Evolutionary conservation across 2,888 invertebrate genomes (phyloP).

Genomic region (Parochlus steinenii): DNA sequence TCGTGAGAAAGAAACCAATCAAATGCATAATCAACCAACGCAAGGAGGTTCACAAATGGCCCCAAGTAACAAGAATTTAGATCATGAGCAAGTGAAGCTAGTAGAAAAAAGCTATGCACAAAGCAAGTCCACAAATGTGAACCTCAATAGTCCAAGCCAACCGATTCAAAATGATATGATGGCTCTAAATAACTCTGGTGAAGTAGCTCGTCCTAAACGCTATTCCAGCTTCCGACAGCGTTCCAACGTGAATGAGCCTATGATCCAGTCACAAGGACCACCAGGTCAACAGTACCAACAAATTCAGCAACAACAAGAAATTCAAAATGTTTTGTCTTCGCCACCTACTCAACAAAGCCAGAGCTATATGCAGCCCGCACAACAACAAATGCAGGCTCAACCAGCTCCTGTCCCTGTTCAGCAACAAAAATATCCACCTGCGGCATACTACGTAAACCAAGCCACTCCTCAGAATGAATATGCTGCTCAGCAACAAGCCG

Average conservation of each 20-base stretch:
- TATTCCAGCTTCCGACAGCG: slow-evolving; percentile 50
- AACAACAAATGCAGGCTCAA: slow-evolving; percentile 19
- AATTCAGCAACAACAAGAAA: slow-evolving; percentile 20
- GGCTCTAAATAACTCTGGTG: slow-evolving; percentile 17
- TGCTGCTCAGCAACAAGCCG: slow-evolving; percentile 9
- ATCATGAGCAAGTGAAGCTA: slow-evolving; percentile 11
- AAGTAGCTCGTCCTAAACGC: slow-evolving; percentile 39
- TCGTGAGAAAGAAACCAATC: slow-evolving; percentile 13
- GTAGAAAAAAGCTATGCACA: slow-evolving; percentile 13
- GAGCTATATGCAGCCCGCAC: slow-evolving; percentile 25
- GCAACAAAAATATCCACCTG: slow-evolving; percentile 14
- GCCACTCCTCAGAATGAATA: slow-evolving; percentile 13
- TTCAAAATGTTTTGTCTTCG: slow-evolving; percentile 13
- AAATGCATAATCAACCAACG: slow-evolving; percentile 14
- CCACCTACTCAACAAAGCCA: slow-evolving; percentile 15
- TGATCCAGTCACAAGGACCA: too few relatives aligned
- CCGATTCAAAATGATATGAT: slow-evolving; percentile 15
- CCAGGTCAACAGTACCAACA: slow-evolving; percentile 22
- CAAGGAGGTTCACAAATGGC: slow-evolving; percentile 9
- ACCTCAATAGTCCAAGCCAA: slow-evolving; percentile 19
- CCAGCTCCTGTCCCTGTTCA: background rate
- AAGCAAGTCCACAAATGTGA: slow-evolving; percentile 20
- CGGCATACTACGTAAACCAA: slow-evolving; percentile 9
- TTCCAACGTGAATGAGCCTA: slow-evolving; percentile 25
- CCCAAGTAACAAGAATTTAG: slow-evolving; percentile 11